Evolutionary conservation across 2,888 invertebrate species (phyloP).

Genomic region (Notodonta dromedarius): DNA sequence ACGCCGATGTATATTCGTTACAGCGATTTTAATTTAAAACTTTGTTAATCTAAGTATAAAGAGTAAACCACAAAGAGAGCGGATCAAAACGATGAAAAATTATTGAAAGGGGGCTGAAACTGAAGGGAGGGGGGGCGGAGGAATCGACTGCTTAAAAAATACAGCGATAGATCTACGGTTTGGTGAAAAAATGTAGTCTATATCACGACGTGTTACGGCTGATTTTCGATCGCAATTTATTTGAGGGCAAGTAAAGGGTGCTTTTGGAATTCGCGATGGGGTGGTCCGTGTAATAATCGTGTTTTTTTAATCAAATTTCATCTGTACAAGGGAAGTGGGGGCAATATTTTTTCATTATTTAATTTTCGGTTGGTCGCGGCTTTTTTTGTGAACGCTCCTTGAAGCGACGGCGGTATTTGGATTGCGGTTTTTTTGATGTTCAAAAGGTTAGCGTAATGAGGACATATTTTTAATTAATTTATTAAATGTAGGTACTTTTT

Average conservation of each 20-base stretch:
- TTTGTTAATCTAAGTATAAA: slow-evolving; percentile 83
- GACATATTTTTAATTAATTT: slow-evolving; percentile 5
- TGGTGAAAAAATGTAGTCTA: slow-evolving; percentile 16
- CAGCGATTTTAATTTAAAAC: slow-evolving; percentile 81
- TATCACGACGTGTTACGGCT: slow-evolving; percentile 33
- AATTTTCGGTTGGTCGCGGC: slow-evolving; percentile 78
- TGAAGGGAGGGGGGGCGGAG: slow-evolving; percentile 57
- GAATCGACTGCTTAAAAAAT: slow-evolving; percentile 74
- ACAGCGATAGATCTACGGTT: slow-evolving; percentile 52
- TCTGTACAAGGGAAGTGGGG: slow-evolving; percentile 81
- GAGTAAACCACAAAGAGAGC: slow-evolving; percentile 78
- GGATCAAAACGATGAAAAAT: slow-evolving; percentile 84
- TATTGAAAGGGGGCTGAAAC: slow-evolving; percentile 79
- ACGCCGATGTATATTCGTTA: slow-evolving; percentile 63
- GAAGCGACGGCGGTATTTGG: slow-evolving; percentile 77
- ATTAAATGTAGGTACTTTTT: neutral
- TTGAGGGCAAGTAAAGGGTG: slow-evolving; percentile 34
- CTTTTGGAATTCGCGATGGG: slow-evolving; percentile 65
- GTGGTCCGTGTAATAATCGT: slow-evolving; percentile 81
- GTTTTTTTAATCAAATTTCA: slow-evolving; percentile 86
- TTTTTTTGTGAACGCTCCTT: slow-evolving; percentile 70
- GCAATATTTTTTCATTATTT: slow-evolving; percentile 84
- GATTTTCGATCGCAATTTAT: slow-evolving; percentile 20
- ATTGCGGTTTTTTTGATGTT: slow-evolving; percentile 69
- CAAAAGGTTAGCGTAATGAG: slow-evolving; percentile 31